Base-by-base conservation (phyloP, 2,797 vertebrate genomes). In the Calcarius lapponicus region DNA sequence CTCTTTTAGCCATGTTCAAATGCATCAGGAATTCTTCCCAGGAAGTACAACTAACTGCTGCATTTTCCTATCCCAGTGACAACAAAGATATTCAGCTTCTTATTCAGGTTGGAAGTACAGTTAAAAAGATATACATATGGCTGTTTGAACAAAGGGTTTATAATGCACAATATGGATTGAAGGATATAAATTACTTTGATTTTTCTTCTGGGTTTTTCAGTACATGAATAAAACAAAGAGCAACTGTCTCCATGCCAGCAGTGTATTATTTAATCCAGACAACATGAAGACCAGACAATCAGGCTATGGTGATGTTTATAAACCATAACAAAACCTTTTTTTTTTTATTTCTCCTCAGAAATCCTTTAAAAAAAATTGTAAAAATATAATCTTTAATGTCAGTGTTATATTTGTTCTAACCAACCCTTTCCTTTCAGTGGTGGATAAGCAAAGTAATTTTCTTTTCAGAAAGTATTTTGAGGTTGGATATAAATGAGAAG, bases 271-370 rank as follows among this genome's bases (percentile, higher is more conserved):
- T 83, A 85, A 75, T 75, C 31, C 60, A 79, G 76, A 56, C 11
- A 80, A 45, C 12, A 47, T 18, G 86, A 74, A 61, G 36, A 61
- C 8, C 45, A 29, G 38, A 34, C 51, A 45, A 87, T 58, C 16
- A 84, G 13, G 56, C 48, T 42, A 29, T 36, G 74, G 45, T 25
- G n/a, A 72, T 48, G 7, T 74, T 92, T 74, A 14, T 83, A 88
- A 93, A 34, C 4, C 32, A 56, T 47, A 92, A 32, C 5, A 57
- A 51, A 70, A n/a, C 0, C 0, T 32, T 18, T 1, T 20, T 1
- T 20, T 40, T 40, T 48, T 12, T 20, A 43, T 29, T 24, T 34
- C 4, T 8, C 1, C 11, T 70, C 31, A 34, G 22, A 76, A 83
- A 54, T 32, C 1, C 5, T 69, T 71, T 34, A 19, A n/a, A 70